Percentiles rank a stretch among this genome's conserved stretches.
Evolutionary conservation across 2,888 invertebrate species (phyloP).

Genomic region (Micoletzkya japonica): DNA sequence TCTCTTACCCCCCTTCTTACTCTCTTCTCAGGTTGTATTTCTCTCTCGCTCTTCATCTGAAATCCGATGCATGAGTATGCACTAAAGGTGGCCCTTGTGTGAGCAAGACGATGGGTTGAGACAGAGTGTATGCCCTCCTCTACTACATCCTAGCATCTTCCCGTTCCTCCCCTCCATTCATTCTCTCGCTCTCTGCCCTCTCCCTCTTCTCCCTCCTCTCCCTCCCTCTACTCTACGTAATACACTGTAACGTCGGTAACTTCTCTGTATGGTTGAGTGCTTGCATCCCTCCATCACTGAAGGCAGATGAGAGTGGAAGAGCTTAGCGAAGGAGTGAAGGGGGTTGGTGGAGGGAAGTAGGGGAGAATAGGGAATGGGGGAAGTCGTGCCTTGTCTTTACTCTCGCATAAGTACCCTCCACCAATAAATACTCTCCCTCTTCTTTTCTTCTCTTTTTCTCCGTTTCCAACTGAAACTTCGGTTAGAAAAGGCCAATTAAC

Average conservation of each 20-base stretch:
- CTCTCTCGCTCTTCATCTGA: background rate
- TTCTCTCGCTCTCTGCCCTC: conserved; percentile 28
- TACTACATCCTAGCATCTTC: conserved; percentile 24
- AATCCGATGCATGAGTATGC: background rate
- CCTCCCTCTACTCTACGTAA: background rate
- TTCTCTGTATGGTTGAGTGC: background rate
- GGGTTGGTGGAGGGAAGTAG: too few species aligned
- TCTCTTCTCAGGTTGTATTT: background rate
- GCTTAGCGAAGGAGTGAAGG: too few species aligned
- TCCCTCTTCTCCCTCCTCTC: conserved; percentile 3
- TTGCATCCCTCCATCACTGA: too few species aligned
- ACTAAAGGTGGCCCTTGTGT: background rate
- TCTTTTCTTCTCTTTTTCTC: too few species aligned
- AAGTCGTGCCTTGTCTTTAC: too few species aligned
- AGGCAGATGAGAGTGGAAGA: too few species aligned
- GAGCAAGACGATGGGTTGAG: background rate
- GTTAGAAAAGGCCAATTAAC: too few species aligned
- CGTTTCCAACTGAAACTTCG: too few species aligned
- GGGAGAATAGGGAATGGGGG: too few species aligned
- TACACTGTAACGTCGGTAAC: background rate
- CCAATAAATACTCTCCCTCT: too few species aligned
- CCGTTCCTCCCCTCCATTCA: conserved; percentile 1
- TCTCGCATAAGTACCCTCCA: too few species aligned
- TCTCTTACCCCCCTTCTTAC: conserved; percentile 1
- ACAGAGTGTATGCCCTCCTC: conserved; percentile 6